Conservation (phyloP, 2,797 vertebrate genomes). For the Tragelaphus eurycerus region DNA sequence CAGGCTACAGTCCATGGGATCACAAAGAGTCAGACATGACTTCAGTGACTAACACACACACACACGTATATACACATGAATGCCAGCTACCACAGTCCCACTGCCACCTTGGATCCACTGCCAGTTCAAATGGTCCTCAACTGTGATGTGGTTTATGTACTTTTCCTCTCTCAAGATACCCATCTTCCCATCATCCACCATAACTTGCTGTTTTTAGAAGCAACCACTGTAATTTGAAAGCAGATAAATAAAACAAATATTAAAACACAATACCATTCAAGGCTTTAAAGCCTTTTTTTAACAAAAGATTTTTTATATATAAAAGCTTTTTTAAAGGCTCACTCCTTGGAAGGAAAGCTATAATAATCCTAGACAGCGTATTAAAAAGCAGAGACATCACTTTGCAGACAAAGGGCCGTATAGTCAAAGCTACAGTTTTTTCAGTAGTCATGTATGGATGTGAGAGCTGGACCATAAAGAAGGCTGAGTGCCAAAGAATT, state of each 20-base stretch:
- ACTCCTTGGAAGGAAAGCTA: neutral
- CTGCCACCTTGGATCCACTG: neutral
- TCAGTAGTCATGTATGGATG: neutral
- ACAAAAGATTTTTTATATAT: neutral
- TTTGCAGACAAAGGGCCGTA: fast-evolving
- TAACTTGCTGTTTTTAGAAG: neutral
- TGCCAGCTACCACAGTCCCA: neutral
- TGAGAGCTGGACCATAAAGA: neutral
- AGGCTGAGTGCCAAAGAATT: neutral
- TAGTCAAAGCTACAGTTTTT: neutral
- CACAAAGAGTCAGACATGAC: neutral
- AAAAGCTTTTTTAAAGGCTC: neutral
- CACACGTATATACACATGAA: neutral
- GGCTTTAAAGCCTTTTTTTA: neutral
- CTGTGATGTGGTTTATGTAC: neutral
- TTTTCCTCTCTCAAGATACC: neutral
- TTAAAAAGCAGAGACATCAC: neutral
- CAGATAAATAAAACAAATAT: neutral
- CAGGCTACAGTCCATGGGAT: neutral
- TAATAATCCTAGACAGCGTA: neutral
- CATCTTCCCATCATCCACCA: neutral
- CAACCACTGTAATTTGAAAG: neutral
- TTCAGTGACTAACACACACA: neutral
- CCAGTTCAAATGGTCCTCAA: neutral
- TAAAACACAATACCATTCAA: neutral